Conservation (phyloP, 2,797 vertebrate genomes). For the Danio kyathit region DNA sequence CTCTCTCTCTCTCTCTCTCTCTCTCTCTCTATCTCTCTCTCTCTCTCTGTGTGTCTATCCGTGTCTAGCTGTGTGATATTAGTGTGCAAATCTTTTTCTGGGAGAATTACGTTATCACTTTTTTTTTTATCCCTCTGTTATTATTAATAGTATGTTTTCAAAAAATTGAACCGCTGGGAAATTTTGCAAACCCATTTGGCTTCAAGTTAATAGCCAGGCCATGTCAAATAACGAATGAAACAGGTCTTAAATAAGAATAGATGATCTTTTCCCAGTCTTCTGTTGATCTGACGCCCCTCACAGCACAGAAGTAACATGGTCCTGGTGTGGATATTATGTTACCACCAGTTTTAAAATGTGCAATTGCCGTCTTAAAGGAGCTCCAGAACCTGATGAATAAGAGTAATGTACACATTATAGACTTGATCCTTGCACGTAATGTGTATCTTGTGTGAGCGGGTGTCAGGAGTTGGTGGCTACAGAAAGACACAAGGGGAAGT, state of each 20-base stretch:
- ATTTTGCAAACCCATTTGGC: constrained; percentile 62
- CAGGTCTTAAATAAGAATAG: constrained; percentile 73
- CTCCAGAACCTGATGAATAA: constrained; percentile 53
- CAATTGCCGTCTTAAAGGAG: constrained; percentile 68
- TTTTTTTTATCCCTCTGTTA: constrained; percentile 66
- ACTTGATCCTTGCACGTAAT: constrained; percentile 62
- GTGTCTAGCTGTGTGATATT: constrained; percentile 58
- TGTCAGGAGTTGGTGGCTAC: constrained; percentile 61
- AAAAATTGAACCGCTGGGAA: constrained; percentile 73
- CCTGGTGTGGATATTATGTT: constrained; percentile 73
- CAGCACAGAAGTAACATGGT: constrained; percentile 61
- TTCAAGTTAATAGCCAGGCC: constrained; percentile 60
- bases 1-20: too few relatives aligned
- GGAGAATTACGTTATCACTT: constrained; percentile 16
- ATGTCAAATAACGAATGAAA: constrained; percentile 64
- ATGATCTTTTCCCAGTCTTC: constrained; percentile 65
- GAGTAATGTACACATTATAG: constrained; percentile 64
- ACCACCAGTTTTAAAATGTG: constrained; percentile 65
- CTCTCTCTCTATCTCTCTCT: constrained; percentile 36
- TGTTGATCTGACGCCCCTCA: constrained; percentile 59
- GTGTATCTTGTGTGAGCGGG: constrained; percentile 61
- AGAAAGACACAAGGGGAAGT: constrained; percentile 37
- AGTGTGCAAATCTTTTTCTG: constrained; percentile 19
- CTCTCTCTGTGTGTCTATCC: too few relatives aligned
- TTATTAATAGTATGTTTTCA: constrained; percentile 62